Base-by-base conservation (phyloP, 2,113 vertebrate genomes). In the Brienomyrus brachyistius region DNA sequence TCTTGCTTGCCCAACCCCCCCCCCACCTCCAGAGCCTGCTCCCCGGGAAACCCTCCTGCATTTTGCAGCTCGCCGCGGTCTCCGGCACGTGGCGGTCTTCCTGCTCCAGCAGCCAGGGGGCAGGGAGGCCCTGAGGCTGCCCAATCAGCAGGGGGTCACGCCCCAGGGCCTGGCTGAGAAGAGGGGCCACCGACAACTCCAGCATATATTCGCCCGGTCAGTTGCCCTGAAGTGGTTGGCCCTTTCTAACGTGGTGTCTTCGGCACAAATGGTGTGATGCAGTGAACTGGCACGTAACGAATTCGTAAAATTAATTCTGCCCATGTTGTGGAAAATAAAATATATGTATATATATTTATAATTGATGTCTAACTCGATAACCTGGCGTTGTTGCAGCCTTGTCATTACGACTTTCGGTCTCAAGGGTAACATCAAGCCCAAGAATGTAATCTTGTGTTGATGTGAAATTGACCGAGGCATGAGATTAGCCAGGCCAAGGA, bases 31-130 rank as follows among this genome's bases (percentile, higher is more conserved):
- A 99, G 98, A 96, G 90, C 93, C 93, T 62, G 92, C 95, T 86
- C 97, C 97, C 52, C 97, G 96, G 91, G 98, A 99, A 91, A 99
- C 98, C 0, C 91, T 99, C 92, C 95, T 99, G 95, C 98, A 99
- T 92, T 99, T 99, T 90, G 97, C 98, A 0, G 97, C 96, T 50
- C 94, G 98, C 6, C 96, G 97, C 35, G 98, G 98, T 2, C 95
- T 99, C 82, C 92, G 94, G 90, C 94, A 96, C 31, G 93, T 99
- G 27, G 95, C 97, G 0, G 94, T 94, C 92, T 98, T 99, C 90
- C 94, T 99, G 92, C 93, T 99, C 89, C 96, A 96, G 93, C 97
- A 98, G 93, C 95, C 97, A 0, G 98, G 98, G 13, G 98, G 97
- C 45, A 95, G 92, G 40, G 95, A 95, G 89, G 97, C 98, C 11